Conservation (phyloP, 2,113 vertebrate genomes). For the Acrocephalus kingi region DNA sequence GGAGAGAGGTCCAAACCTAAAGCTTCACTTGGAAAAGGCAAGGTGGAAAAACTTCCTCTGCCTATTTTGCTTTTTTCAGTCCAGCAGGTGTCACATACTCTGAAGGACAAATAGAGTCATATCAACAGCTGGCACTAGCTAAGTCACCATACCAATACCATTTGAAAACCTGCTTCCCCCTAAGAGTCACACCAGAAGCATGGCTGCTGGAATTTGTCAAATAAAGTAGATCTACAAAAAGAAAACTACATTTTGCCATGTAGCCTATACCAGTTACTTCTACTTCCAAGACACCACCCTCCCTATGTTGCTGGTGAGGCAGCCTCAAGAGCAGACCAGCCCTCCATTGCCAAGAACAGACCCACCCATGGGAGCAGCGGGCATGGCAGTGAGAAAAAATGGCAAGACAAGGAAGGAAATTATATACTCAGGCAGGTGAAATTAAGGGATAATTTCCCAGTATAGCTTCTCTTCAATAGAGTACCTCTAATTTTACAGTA, state of each 20-base stretch:
- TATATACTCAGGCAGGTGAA: neutral
- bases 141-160: neutral
- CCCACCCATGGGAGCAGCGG: neutral
- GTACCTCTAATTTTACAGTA: neutral
- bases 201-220: neutral
- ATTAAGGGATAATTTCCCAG: neutral
- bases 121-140: neutral
- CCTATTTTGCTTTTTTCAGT: neutral
- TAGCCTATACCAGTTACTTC: neutral
- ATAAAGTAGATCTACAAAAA: neutral
- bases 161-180: neutral
- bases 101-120: neutral
- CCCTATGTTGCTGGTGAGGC: neutral
- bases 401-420: neutral
- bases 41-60: neutral
- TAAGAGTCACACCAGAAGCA: accelerated
- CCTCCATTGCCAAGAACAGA: neutral
- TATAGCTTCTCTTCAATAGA: neutral
- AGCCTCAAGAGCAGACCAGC: neutral
- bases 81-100: neutral
- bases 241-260: neutral
- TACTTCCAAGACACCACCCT: neutral
- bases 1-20: neutral
- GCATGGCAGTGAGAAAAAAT: neutral
- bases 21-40: neutral